Percentiles rank a stretch among this genome's conserved stretches.
phyloP scores from a whole-genome alignment of 2,113 vertebrate genomes.

The Rafetus swinhoei region DNA sequence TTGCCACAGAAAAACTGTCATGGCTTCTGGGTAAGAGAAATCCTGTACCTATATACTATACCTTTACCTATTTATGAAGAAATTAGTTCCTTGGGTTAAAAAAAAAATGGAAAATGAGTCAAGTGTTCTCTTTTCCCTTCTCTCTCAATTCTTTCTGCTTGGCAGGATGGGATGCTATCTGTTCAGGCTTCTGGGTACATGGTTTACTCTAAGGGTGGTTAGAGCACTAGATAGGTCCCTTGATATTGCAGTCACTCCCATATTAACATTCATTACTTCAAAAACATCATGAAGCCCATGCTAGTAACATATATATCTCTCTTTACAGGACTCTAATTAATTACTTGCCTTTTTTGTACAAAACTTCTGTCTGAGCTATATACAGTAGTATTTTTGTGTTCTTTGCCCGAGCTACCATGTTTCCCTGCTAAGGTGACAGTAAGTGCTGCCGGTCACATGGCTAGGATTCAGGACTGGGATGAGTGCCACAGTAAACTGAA shows the following conservation, averaged over 20 bases:
- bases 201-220: not conserved
- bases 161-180: not conserved
- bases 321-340: not conserved
- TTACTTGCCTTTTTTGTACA: conserved; percentile 9
- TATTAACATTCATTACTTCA: not conserved
- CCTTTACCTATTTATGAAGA: no score
- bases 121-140: not conserved
- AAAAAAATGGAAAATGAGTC: no score
- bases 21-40: no score
- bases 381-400: conserved; percentile 62
- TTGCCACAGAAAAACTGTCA: no score
- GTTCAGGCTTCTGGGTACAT: not conserved
- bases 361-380: conserved; percentile 4
- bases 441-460: conserved; percentile 74
- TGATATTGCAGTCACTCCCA: not conserved
- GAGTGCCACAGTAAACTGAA: conserved; percentile 74
- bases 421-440: conserved; percentile 71
- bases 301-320: not conserved
- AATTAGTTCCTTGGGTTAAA: no score
- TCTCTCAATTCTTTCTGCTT: not conserved
- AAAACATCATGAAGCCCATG: not conserved
- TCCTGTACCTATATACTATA: no score
- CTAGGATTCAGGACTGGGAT: conserved; percentile 74
- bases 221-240: not conserved
- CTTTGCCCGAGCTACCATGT: conserved; percentile 69